Evolutionary conservation across 2,113 vertebrate species (phyloP), one percentile per base, ranked within the genome.

Genomic region (Mus pahari): DNA sequence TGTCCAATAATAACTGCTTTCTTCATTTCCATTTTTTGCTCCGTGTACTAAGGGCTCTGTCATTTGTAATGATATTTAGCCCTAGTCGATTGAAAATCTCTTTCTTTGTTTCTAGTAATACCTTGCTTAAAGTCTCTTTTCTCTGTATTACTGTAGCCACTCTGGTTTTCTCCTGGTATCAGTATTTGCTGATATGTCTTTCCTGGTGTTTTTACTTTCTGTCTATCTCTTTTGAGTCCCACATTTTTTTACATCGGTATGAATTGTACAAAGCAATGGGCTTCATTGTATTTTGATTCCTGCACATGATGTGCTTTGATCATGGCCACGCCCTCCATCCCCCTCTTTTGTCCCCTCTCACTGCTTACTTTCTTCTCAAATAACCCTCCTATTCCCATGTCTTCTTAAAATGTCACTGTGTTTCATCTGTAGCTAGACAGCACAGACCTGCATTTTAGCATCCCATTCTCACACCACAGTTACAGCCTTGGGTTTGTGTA

Each of bases 51-150:
- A 14, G n/a, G n/a, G n/a, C 8, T 73, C n/a, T 73, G 71, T 39
- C 7, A 3, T 42, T 74, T 74, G 42, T 74, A 58, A 24, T 42
- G 45, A 79, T 26, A 86, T 64, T 28, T 28, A 64, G 62, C 62
- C 24, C 0, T 26, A 64, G 62, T 24, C 24, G 60, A 62, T 24
- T 62, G 22, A 24, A 62, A 62, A 62, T 62, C 36, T 70, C 33
- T 17, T 36, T 70, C 68, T n/a, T 71, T 86, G 77, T 73, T n/a
- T 93, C 73, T 88, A n/a, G 73, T 87, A 93, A 87, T 5, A 36
- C 60, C 62, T 84, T 89, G 48, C 73, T 81, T 91, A 60, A 53
- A 53, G n/a, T 58, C 26, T 58, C 31, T 58, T 58, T 83, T 71
- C 4, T 77, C 39, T 88, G 36, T 75, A 70, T 55, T 77, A 58